A percentile compares a stretch with the other conserved stretches of the same genome.
Evolutionary conservation across 2,888 invertebrate species (phyloP).

Genomic region (Trissonchulus latispiculum): DNA sequence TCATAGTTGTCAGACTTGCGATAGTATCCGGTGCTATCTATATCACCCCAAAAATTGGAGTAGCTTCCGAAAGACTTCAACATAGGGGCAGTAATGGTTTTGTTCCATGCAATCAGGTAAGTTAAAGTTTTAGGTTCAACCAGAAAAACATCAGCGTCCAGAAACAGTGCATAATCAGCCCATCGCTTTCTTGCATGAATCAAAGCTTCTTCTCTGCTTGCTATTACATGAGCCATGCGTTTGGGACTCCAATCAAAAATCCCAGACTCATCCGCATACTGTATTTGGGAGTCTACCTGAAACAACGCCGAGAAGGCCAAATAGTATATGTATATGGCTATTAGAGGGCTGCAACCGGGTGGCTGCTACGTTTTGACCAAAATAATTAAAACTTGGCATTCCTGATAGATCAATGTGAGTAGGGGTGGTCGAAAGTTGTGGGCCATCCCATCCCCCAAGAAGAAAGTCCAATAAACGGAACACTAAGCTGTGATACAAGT

Average conservation of each 20-base stretch:
- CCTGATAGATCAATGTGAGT: too few species aligned
- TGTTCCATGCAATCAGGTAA: slow-evolving; percentile 53
- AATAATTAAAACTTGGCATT: too few species aligned
- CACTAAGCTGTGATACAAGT: too few species aligned
- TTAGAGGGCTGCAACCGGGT: too few species aligned
- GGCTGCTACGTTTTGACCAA: too few species aligned
- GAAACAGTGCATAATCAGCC: slow-evolving; percentile 66
- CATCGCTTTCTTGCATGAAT: background rate
- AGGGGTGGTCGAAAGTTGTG: too few species aligned
- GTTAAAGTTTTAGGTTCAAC: slow-evolving; percentile 58
- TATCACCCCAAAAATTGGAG: slow-evolving; percentile 93
- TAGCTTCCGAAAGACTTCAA: slow-evolving; percentile 54
- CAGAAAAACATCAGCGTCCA: slow-evolving; percentile 74
- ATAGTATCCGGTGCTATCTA: slow-evolving; percentile 64
- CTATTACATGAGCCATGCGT: background rate
- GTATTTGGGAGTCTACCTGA: background rate
- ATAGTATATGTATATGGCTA: too few species aligned
- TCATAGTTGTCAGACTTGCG: slow-evolving; percentile 73
- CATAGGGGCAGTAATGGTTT: slow-evolving; percentile 34
- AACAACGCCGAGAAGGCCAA: too few species aligned
- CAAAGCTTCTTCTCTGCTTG: background rate
- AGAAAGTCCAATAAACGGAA: too few species aligned
- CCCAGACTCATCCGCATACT: background rate
- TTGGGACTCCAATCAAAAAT: background rate
- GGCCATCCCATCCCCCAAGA: too few species aligned